Percentiles rank a stretch among this genome's conserved stretches.
Evolutionary conservation across 2,113 vertebrate genomes (phyloP).

Genomic region (Urocitellus parryii): DNA sequence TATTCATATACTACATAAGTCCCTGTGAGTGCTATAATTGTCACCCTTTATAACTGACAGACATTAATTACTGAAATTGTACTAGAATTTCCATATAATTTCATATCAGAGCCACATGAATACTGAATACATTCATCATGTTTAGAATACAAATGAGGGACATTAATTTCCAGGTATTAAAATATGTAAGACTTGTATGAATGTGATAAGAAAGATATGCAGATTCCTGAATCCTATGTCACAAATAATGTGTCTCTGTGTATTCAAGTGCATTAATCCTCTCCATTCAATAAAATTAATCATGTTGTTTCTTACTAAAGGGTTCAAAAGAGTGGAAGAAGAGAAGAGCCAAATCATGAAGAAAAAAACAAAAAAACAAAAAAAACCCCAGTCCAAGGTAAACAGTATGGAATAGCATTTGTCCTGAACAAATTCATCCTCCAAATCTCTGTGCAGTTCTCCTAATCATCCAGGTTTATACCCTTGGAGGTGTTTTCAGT

Average conservation of each 20-base stretch:
- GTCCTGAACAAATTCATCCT: not conserved
- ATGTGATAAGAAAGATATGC: slow-evolving; percentile 22
- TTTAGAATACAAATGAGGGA: slow-evolving; percentile 77
- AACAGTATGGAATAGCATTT: not conserved
- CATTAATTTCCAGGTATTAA: slow-evolving; percentile 72
- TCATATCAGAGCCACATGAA: slow-evolving; percentile 75
- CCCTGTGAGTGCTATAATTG: slow-evolving; percentile 73
- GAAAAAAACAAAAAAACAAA: not conserved
- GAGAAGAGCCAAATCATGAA: not conserved
- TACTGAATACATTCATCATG: slow-evolving; percentile 73
- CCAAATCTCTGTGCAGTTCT: not conserved
- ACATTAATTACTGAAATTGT: slow-evolving; percentile 79
- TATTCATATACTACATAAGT: slow-evolving; percentile 71
- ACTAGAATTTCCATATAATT: slow-evolving; percentile 79
- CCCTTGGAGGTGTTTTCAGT: not conserved
- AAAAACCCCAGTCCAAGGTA: not conserved
- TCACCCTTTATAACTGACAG: slow-evolving; percentile 78
- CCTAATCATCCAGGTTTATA: not conserved
- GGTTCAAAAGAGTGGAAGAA: not conserved
- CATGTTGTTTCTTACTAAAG: not conserved
- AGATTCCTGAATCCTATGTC: not conserved
- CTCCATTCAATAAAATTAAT: slow-evolving; percentile 20
- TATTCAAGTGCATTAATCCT: not conserved
- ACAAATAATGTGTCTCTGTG: not conserved
- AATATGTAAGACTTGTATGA: slow-evolving; percentile 69